Evolutionary conservation across 2,888 invertebrate species (phyloP).

Genomic region (Gastracanthus pulcherrimus): DNA sequence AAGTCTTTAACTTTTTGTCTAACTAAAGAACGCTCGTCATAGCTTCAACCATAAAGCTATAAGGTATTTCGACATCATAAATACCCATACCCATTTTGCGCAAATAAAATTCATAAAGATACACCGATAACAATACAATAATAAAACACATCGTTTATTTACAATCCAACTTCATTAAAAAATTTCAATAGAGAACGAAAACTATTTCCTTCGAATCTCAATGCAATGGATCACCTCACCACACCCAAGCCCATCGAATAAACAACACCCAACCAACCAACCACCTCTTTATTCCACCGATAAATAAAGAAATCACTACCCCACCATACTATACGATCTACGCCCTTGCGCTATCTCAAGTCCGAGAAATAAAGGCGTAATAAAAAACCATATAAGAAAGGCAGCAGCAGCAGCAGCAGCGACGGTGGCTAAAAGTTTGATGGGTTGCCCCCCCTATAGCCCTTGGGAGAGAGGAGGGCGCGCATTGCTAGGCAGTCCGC

Average conservation of each 20-base stretch:
- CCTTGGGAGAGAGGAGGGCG: constrained; percentile 71
- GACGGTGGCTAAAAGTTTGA: constrained; percentile 76
- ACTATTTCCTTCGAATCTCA: background rate
- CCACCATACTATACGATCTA: background rate
- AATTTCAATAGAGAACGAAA: too few relatives aligned
- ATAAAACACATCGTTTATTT: too few relatives aligned
- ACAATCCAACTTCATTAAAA: too few relatives aligned
- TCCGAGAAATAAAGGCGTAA: constrained; percentile 47
- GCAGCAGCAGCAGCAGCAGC: constrained; percentile 45
- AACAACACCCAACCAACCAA: background rate
- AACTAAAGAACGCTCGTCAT: too few relatives aligned
- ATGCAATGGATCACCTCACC: background rate
- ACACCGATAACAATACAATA: too few relatives aligned
- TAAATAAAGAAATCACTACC: constrained; percentile 51
- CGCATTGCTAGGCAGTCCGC: constrained; percentile 68
- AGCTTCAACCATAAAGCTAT: too few relatives aligned
- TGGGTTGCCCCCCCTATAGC: constrained; percentile 75
- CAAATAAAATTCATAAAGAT: too few relatives aligned
- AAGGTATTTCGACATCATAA: too few relatives aligned
- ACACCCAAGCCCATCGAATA: background rate
- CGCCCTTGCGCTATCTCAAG: too few relatives aligned
- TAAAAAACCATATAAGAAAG: constrained; percentile 52
- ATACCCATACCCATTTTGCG: too few relatives aligned
- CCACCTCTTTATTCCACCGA: background rate
- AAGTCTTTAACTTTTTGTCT: too few relatives aligned